Base-by-base conservation (phyloP, 1,140 invertebrate species). In the Scaptomyza hsui region DNA sequence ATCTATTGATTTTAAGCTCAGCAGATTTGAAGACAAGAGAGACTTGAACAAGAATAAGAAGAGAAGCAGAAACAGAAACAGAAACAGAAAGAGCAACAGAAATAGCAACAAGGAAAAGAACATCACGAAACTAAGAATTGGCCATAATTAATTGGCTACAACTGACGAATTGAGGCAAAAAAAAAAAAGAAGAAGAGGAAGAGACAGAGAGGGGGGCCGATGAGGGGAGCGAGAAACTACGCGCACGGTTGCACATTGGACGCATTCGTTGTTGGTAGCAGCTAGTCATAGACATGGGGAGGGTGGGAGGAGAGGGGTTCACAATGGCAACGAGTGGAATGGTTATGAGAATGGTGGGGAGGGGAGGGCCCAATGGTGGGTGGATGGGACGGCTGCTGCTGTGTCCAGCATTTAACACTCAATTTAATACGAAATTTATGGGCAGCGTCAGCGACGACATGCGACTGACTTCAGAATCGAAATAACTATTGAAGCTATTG, bases 361-460 rank as follows among this genome's bases (percentile, higher is more conserved):
- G 45, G 37, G 12, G n/a, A 55, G 10, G 12, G 15, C 2, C 29
- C 19, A 39, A 29, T 15, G 10, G 48, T 32, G 6, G 41, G 10
- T 35, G 9, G 21, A 47, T 32, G 52, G 21, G 4, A 37, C 3
- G 18, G 32, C 24, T 13, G 80, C 53, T 76, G 76, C 78, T 70
- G 79, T 62, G 78, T 81, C 82, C 82, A 86, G 82, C 83, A 88
- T 86, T 86, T 86, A 86, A 86, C 82, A 86, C 82, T 86, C 82
- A 86, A 86, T 86, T 86, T 88, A 86, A 86, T 86, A 82, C 82
- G 82, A 88, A 86, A 86, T 86, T 86, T 86, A 86, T 86, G 82
- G 83, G 56, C 81, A 85, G 78, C 81, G 65, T 77, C 65, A 85
- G 73, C 81, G 77, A 78, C 81, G 81, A 85, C 80, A 86, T 86